These are phyloP conservation scores for Stictocephala bisonia DNA, from an alignment of 2,888 invertebrate genomes.

Conservation along the genomic window DNA sequence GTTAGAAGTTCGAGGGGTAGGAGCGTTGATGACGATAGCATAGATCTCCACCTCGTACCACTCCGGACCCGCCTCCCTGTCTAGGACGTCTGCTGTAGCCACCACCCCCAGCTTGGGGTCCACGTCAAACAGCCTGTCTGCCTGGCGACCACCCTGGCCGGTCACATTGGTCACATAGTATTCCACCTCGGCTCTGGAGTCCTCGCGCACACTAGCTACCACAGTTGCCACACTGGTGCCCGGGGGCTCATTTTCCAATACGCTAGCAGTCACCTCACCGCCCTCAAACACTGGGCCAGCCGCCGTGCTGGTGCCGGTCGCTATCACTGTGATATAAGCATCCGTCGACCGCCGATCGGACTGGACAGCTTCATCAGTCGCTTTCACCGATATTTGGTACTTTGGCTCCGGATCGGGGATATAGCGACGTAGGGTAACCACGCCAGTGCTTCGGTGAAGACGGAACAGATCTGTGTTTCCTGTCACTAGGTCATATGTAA, in stretches of 20 bases:
- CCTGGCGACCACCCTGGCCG: conserved; percentile 75
- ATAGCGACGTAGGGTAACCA: conserved; percentile 73
- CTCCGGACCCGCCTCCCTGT: conserved; percentile 85
- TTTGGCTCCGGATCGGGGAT: conserved; percentile 73
- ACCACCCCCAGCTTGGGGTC: conserved; percentile 89
- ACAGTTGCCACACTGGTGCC: conserved; percentile 88
- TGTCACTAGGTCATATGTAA: conserved; percentile 88
- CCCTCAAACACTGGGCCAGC: conserved; percentile 72
- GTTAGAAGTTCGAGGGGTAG: conserved; percentile 76
- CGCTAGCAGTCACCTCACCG: conserved; percentile 78
- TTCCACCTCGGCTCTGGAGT: conserved; percentile 76
- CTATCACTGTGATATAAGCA: conserved; percentile 85
- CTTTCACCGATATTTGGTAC: conserved; percentile 86
- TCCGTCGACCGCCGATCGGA: conserved; percentile 89
- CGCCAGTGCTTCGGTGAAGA: conserved; percentile 84
- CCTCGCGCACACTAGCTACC: conserved; percentile 71
- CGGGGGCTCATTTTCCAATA: conserved; percentile 89
- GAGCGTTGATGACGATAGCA: conserved; percentile 80
- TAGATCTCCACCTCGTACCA: conserved; percentile 87
- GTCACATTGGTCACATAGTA: conserved; percentile 79
- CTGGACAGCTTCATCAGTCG: conserved; percentile 92
- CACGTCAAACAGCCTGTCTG: conserved; percentile 91
- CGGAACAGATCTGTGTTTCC: conserved; percentile 82
- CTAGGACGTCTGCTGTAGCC: conserved; percentile 84
- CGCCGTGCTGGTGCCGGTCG: conserved; percentile 69